Conservation (phyloP, 1,140 invertebrate species). For the Pseudachorutes palmiensis region DNA sequence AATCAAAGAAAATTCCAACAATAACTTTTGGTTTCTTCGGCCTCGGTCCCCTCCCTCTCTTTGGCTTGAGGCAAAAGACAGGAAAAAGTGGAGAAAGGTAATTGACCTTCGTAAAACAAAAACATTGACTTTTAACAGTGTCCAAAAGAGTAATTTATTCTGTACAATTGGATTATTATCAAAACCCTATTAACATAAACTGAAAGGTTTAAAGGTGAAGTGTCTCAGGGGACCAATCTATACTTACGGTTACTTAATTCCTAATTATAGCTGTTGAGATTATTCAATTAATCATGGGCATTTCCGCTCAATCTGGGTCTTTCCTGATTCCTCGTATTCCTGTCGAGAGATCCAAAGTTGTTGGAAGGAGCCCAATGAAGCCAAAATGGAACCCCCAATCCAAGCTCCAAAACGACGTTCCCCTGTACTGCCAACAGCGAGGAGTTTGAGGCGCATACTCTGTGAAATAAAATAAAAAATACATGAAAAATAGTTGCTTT, state of each 20-base stretch:
- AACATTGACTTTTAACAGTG: not conserved
- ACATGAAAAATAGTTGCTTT: conserved; percentile 21
- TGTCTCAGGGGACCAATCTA: too few species aligned
- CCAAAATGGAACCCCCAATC: conserved; percentile 93
- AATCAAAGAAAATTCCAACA: too few species aligned
- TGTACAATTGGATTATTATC: not conserved
- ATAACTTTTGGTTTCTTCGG: too few species aligned
- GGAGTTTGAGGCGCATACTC: conserved; percentile 77
- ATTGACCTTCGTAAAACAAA: not conserved
- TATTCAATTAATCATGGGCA: conserved; percentile 57
- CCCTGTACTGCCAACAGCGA: conserved; percentile 68
- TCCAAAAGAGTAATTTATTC: too few species aligned
- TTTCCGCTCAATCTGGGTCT: conserved; percentile 83
- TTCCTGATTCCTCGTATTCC: conserved; percentile 91
- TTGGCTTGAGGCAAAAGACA: too few species aligned
- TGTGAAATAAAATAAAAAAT: conserved; percentile 39
- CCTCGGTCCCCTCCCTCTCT: too few species aligned
- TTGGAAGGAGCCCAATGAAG: conserved; percentile 90
- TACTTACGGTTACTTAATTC: too few species aligned
- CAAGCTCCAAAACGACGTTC: conserved; percentile 87
- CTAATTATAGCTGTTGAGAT: not conserved
- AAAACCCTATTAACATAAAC: not conserved
- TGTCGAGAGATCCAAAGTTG: conserved; percentile 97
- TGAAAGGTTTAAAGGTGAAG: not conserved
- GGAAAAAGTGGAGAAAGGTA: not conserved